Conservation (phyloP, 2,797 vertebrate species). For the Trachops cirrhosus region DNA sequence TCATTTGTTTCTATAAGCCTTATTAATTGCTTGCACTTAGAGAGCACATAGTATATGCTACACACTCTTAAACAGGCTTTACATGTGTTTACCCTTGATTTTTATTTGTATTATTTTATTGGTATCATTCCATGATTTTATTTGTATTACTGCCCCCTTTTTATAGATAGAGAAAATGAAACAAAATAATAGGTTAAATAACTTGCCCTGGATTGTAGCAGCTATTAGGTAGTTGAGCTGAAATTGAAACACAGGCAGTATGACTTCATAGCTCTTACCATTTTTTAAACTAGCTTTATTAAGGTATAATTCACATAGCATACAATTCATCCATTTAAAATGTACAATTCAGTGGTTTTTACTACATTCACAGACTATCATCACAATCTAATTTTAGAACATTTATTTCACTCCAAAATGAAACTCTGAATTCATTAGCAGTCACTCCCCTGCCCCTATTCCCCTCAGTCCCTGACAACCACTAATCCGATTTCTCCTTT, state of each 20-base stretch:
- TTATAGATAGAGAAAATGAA: background rate
- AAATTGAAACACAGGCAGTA: background rate
- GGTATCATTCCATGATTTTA: background rate
- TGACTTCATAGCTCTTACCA: background rate
- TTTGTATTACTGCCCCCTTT: background rate
- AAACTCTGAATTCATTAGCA: background rate
- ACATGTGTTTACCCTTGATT: background rate
- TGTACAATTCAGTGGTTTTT: background rate
- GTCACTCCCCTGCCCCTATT: background rate
- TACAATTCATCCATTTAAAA: background rate
- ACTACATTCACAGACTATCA: background rate
- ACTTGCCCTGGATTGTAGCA: background rate
- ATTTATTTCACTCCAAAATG: background rate
- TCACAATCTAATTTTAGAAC: background rate
- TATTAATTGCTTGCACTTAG: background rate
- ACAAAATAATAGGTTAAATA: background rate
- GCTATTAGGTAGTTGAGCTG: background rate
- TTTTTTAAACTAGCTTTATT: background rate
- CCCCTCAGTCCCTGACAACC: background rate
- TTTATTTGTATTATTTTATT: background rate
- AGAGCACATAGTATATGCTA: fast-evolving
- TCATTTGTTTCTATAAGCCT: background rate
- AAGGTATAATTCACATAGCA: background rate
- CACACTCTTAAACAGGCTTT: background rate
- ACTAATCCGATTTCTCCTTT: background rate